Conservation (phyloP, 2,113 vertebrate species). For the Nicator chloris region DNA sequence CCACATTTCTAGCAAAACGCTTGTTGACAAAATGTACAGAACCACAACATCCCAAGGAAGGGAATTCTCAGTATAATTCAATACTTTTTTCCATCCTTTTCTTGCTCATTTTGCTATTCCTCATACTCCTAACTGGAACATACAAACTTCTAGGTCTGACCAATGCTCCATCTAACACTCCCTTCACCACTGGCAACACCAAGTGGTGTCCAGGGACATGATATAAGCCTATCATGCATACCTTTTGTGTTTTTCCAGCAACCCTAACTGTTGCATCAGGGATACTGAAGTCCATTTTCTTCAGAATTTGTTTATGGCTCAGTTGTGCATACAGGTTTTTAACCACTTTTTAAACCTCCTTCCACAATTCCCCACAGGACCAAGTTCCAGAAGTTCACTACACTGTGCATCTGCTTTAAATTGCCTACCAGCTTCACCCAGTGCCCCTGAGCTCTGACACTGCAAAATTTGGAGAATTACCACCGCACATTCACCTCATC, state of each 20-base stretch:
- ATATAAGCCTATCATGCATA: rapidly evolving
- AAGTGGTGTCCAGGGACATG: rapidly evolving
- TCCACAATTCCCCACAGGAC: not conserved
- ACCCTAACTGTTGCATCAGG: not conserved
- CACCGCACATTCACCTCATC: not conserved
- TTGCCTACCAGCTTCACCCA: not conserved
- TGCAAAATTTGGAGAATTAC: not conserved
- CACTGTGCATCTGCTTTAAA: not conserved
- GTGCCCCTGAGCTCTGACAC: not conserved
- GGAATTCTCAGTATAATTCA: not conserved
- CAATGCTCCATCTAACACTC: not conserved
- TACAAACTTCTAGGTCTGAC: not conserved
- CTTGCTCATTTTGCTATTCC: not conserved
- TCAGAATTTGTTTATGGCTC: not conserved
- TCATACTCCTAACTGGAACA: not conserved
- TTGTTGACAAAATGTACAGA: not conserved
- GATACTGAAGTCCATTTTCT: not conserved
- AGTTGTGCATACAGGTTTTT: not conserved
- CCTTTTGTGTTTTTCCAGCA: not conserved
- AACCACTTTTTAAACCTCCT: not conserved
- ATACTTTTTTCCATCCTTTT: not conserved
- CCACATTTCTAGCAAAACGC: not conserved
- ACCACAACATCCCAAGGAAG: not conserved
- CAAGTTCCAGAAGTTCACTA: not conserved
- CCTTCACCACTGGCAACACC: not conserved